Base-by-base conservation (phyloP, 2,888 invertebrate genomes). In the Phorcus lineatus region DNA sequence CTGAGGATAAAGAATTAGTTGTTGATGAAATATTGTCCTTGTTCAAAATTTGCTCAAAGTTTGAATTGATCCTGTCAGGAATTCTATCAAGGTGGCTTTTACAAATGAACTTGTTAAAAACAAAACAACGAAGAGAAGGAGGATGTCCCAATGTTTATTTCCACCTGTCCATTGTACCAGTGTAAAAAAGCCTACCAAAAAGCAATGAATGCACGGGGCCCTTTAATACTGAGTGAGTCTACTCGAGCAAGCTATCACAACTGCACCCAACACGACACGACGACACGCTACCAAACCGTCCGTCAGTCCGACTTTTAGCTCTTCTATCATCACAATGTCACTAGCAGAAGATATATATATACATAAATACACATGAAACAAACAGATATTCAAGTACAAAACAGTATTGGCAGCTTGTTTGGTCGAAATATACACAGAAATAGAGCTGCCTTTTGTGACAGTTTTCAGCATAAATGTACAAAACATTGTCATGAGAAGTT, bases 361-460 rank as follows among this genome's bases (percentile, higher is more conserved):
- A 62, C 62, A 62, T 62, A 62, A 62, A 62, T 24, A 62, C 62
- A 62, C 16, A n/a, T 62, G 28, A 6, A 62, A 24, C 62, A 62
- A 57, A 28, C 24, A 24, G 28, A 24, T 7, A 28, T 62, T 28
- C 24, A 62, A 22, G 28, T 28, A 24, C 28, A 16, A 24, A 62
- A 22, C 62, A 62, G 62, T 3, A 22, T 28, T 24, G 62, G 28
- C 22, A n/a, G 28, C 28, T 28, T 24, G 62, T 16, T 47, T 47
- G 47, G 24, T 17, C 24, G 28, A 62, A 28, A 28, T 62, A 62
- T 28, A 62, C 24, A 24, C 28, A 17, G 11, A 62, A 22, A 28
- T 62, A 62, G 28, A 62, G 62, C 62, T 62, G 62, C 62, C 62
- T 62, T 62, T 62, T n/a, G 11, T 24, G 62, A 62, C 62, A 62